Conservation (phyloP, 2,888 invertebrate genomes). For the Drosophila stalkeri region DNA sequence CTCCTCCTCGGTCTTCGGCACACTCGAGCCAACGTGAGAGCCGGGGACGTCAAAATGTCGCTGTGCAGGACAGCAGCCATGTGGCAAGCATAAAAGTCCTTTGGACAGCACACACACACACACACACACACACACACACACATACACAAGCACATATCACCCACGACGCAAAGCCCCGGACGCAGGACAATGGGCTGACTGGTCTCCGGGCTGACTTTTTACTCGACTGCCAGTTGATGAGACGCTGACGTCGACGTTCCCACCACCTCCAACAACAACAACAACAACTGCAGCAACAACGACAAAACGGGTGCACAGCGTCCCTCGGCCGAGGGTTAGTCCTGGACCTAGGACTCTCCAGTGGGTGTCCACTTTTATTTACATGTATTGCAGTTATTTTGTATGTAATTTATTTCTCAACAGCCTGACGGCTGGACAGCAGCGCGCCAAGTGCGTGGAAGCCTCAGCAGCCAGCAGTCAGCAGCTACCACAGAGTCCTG, state of each 20-base stretch:
- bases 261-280: conserved; percentile 28
- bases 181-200: conserved; percentile 51
- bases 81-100: conserved; percentile 77
- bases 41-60: conserved; percentile 72
- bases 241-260: conserved; percentile 67
- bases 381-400: conserved; percentile 79
- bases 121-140: conserved; percentile 13
- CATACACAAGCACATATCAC: conserved; percentile 25
- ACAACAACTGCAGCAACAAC: neutral
- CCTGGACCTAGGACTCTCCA: conserved; percentile 35
- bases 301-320: conserved; percentile 4
- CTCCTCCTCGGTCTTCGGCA: conserved; percentile 35
- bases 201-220: conserved; percentile 66
- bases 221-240: conserved; percentile 69
- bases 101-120: conserved; percentile 60
- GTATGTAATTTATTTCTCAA: conserved; percentile 76
- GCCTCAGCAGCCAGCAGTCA: conserved; percentile 9
- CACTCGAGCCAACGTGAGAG: conserved; percentile 37
- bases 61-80: conserved; percentile 75
- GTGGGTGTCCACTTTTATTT: conserved; percentile 72
- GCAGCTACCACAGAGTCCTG: neutral
- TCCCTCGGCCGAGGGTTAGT: conserved; percentile 20
- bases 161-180: conserved; percentile 36
- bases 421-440: conserved; percentile 35
- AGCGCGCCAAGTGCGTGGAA: conserved; percentile 55